Percentiles rank a stretch among this genome's conserved stretches.
Conservation (phyloP, 2,113 vertebrate species). For the Psophia crepitans region DNA sequence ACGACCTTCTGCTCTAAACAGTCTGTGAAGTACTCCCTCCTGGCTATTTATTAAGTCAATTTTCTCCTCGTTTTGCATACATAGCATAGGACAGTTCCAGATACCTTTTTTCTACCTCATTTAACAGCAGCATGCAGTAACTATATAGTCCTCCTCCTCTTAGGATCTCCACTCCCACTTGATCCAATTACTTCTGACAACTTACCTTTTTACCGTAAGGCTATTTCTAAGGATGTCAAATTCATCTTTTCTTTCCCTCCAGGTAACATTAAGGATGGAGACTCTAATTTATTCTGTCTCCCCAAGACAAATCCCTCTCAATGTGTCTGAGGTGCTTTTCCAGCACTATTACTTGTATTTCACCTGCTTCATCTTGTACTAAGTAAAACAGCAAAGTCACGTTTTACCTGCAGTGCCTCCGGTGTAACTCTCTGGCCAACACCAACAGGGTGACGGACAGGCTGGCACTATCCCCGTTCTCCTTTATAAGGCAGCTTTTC, state of each 20-base stretch:
- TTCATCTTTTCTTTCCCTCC: not conserved
- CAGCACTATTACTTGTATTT: not conserved
- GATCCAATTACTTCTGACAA: constrained; percentile 50
- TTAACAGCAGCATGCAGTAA: constrained; percentile 24
- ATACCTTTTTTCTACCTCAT: constrained; percentile 32
- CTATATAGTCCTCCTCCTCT: not conserved
- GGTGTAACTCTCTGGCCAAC: not conserved
- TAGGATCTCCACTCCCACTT: constrained; percentile 17
- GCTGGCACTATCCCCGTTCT: not conserved
- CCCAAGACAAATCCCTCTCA: not conserved
- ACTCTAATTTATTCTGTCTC: not conserved
- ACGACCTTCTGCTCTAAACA: constrained; percentile 26
- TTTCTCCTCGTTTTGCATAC: constrained; percentile 1
- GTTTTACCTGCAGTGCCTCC: not conserved
- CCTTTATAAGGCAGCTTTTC: not conserved
- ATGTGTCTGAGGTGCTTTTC: not conserved
- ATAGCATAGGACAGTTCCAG: constrained; percentile 2
- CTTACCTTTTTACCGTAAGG: not conserved
- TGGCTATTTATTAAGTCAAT: constrained; percentile 49
- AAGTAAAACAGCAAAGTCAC: not conserved
- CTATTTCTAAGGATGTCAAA: not conserved
- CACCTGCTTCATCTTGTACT: not conserved
- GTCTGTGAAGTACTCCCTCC: not conserved
- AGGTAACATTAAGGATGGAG: not conserved
- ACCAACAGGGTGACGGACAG: not conserved